Base-by-base conservation (phyloP, 2,888 invertebrate species). In the Pristionchus mayeri region DNA sequence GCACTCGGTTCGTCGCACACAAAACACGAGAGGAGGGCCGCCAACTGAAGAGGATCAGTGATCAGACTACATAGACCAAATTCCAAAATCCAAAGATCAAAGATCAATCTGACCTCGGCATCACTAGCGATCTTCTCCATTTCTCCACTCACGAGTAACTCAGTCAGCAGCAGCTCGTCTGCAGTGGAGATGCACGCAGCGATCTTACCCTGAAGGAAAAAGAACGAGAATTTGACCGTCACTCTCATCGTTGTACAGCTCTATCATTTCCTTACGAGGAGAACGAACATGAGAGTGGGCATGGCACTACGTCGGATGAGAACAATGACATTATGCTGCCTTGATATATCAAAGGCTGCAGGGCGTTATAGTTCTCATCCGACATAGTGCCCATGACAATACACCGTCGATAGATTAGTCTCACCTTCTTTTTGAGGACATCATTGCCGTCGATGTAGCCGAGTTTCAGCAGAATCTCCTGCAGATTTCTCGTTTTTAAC, bases 381-480 rank as follows among this genome's bases (percentile, higher is more conserved):
- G 6, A 18, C 52, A 52, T 16, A 9, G 18, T 21, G 4, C n/a
- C 52, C n/a, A 16, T 21, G n/a, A 52, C 21, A 52, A 52, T 9
- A 52, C 3, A 21, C 11, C 52, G 52, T 16, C 16, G 16, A 52
- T 2, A 2, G 16, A 16, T 52, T 21, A 52, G 52, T 52, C 34
- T 0, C 3, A 71, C 71, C 71, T 71, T 71, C 71, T n/a, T n/a
- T 40, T 37, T 71, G n/a, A 71, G 44, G 1, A 9, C 9, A 24
- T 71, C 9, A 21, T 71, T n/a, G 11, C 40, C 71, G n/a, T 40
- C 40, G 71, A 71, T 71, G 71, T 44, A 71, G 40, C 40, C 40
- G 71, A 71, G 71, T 21, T 71, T 71, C 40, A 71, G 40, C 71
- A 71, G 44, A n/a, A 71, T 9, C 18, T 71, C 71, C 71, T 71